Conservation (phyloP, 2,797 vertebrate genomes). For the Eulemur mongoz region DNA sequence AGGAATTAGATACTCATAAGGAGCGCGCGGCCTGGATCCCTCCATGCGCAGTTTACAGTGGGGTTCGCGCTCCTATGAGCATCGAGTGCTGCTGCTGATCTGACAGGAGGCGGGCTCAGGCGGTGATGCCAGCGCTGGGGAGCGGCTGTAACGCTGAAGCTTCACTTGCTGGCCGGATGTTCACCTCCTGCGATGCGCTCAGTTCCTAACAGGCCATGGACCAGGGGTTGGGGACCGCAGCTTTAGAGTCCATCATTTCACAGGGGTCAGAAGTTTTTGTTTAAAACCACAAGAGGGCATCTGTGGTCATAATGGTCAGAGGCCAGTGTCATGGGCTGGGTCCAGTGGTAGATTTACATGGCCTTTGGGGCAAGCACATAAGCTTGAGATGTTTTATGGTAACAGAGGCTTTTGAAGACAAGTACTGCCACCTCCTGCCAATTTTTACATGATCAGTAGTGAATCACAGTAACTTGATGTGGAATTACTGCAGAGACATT, state of each 20-base stretch:
- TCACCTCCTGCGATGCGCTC: neutral
- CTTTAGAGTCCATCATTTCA: neutral
- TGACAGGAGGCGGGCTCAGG: neutral
- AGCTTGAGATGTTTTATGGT: neutral
- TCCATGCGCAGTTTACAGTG: neutral
- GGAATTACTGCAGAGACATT: constrained; percentile 60
- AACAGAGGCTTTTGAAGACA: constrained; percentile 41
- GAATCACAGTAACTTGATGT: constrained; percentile 49
- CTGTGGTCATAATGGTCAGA: neutral
- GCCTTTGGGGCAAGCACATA: neutral
- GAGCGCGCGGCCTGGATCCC: too few relatives aligned
- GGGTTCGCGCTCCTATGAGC: neutral
- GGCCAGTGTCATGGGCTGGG: neutral
- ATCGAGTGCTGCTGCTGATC: neutral
- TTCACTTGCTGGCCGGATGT: neutral
- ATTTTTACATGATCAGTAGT: constrained; percentile 50
- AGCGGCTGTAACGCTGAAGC: neutral
- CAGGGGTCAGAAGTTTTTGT: neutral
- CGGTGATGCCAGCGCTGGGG: neutral
- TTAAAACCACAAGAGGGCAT: neutral
- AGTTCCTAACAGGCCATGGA: neutral
- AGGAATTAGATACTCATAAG: neutral
- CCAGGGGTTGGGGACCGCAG: neutral
- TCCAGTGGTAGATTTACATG: neutral
- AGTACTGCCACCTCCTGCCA: constrained; percentile 20